Evolutionary conservation across 2,113 vertebrate species (phyloP).

Genomic region (Xyrauchen texanus): DNA sequence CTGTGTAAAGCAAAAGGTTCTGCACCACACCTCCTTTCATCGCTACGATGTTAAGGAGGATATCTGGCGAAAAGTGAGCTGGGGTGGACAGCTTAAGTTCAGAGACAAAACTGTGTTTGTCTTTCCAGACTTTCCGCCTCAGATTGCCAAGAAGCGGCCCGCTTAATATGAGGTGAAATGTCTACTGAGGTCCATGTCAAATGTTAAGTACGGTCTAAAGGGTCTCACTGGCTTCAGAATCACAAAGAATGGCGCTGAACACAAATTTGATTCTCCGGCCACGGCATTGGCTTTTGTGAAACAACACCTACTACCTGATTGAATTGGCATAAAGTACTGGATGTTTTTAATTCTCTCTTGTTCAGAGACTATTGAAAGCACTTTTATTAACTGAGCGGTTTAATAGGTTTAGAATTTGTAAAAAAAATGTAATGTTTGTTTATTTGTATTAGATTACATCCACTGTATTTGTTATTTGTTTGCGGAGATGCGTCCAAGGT

Average conservation of each 20-base stretch:
- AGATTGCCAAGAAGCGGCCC: not conserved
- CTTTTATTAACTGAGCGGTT: not conserved
- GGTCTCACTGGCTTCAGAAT: not conserved
- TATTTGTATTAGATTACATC: not conserved
- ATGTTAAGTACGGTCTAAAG: not conserved
- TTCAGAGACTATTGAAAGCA: not conserved
- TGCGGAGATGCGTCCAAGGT: not conserved
- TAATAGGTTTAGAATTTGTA: not conserved
- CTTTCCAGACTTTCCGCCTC: not conserved
- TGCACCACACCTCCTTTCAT: too few species aligned
- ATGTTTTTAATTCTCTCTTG: not conserved
- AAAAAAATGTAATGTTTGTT: not conserved
- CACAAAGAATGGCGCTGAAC: not conserved
- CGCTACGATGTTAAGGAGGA: not conserved
- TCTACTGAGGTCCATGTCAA: conserved; percentile 1
- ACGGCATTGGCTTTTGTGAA: not conserved
- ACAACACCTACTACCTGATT: not conserved
- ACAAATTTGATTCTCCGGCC: not conserved
- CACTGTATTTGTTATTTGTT: not conserved
- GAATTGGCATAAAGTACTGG: not conserved
- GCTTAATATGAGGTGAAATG: not conserved
- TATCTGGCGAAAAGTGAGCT: not conserved
- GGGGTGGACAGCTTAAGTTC: not conserved
- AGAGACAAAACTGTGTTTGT: not conserved
- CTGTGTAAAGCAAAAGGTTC: too few species aligned